Conservation (phyloP, 2,888 invertebrate genomes). For the Malthinus seriepunctatus region DNA sequence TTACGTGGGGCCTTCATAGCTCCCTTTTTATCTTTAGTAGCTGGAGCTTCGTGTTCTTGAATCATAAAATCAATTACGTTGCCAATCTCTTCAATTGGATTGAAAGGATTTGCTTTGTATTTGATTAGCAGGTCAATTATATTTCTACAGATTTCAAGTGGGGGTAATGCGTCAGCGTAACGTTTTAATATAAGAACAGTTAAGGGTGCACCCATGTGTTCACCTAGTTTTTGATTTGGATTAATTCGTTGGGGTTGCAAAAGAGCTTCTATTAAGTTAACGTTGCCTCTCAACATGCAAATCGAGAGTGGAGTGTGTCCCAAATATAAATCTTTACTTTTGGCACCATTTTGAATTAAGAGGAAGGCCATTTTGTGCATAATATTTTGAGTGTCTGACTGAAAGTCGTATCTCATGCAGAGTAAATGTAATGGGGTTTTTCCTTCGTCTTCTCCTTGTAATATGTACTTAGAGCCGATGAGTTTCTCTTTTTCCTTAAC, state of each 20-base stretch:
- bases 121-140: constrained; percentile 40
- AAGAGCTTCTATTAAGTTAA: constrained; percentile 39
- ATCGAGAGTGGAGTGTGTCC: constrained; percentile 49
- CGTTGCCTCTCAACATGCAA: constrained; percentile 47
- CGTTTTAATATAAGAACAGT: constrained; percentile 45
- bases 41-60: constrained; percentile 16
- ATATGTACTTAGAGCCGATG: constrained; percentile 27
- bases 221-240: constrained; percentile 42
- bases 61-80: constrained; percentile 46
- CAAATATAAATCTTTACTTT: constrained; percentile 40
- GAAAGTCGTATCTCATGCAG: constrained; percentile 47
- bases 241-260: constrained; percentile 38
- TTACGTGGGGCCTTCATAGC: neutral
- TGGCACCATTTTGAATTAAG: constrained; percentile 5
- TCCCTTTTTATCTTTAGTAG: constrained; percentile 17
- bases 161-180: constrained; percentile 39
- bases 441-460: constrained; percentile 37
- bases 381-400: constrained; percentile 32
- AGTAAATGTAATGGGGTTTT: constrained; percentile 50
- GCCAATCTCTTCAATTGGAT: constrained; percentile 37
- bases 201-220: constrained; percentile 47
- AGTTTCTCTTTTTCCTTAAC: constrained; percentile 35
- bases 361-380: constrained; percentile 12
- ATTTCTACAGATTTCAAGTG: constrained; percentile 31
- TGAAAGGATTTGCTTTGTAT: constrained; percentile 45